Evolutionary conservation across 2,113 vertebrate species (phyloP), one percentile per base, ranked within the genome.

Genomic region (Cardinalis cardinalis): DNA sequence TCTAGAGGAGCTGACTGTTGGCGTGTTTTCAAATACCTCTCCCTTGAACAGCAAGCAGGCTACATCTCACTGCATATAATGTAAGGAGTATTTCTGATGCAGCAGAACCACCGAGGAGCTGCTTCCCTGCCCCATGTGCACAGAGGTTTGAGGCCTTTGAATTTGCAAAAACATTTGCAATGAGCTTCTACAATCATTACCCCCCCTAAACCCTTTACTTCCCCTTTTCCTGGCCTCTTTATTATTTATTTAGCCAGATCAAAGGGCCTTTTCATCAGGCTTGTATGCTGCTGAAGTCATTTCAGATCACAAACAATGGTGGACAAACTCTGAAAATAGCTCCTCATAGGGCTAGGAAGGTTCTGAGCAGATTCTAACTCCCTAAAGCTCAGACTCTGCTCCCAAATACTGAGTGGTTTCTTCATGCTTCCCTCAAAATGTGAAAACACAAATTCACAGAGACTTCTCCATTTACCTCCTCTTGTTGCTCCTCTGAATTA

Each of bases 171-270:
- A 75, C 71, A 59, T 89, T 95, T 88, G 66, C 81, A 90, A 89
- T 0, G 13, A 95, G 81, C 52, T 89, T 91, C 87, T 41, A 78
- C 70, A 93, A 84, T 72, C 81, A 84, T 84, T 88, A 83, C 88
- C 78, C 84, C 83, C 51, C 87, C 84, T 28, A 91, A 93, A 80
- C 76, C 68, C 79, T 89, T 95, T 89, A 92, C 87, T 90, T 95
- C 93, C 90, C 92, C 91, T 95, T 72, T 95, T 94, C 95, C 96
- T 94, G 92, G 94, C 94, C 90, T 95, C 93, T 92, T 96, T 96
- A 94, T 97, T 97, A 97, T 97, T 98, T 98, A 97, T 97, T 97
- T 97, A 97, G 95, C 71, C 87, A 97, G 97, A 97, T 97, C 97
- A 98, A 98, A 98, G 95, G 87, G 95, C 95, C 96, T 96, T 97